phyloP scores from a whole-genome alignment of 2,113 vertebrate genomes.

The Actenoides hombroni region DNA sequence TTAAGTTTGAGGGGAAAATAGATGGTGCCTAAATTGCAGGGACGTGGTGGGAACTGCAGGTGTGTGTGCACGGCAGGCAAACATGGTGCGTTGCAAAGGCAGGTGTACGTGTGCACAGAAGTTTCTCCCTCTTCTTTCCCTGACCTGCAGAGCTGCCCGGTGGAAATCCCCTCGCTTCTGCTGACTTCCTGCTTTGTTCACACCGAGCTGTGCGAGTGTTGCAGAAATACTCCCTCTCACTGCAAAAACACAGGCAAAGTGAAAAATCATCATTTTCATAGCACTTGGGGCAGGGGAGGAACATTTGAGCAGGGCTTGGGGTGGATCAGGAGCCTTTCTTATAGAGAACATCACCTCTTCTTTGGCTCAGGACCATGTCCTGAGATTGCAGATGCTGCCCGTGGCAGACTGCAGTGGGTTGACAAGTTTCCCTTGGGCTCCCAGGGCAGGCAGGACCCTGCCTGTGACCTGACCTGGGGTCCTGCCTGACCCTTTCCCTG shows the following conservation, averaged over 20 bases:
- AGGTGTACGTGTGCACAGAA: neutral
- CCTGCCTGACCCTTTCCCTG: neutral
- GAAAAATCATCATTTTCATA: neutral
- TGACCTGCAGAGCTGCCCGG: neutral
- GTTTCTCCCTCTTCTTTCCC: neutral
- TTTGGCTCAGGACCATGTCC: neutral
- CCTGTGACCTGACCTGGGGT: neutral
- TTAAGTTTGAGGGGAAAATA: neutral
- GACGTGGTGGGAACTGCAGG: neutral
- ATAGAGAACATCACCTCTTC: neutral
- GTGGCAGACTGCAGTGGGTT: too few species aligned
- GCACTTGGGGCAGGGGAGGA: neutral
- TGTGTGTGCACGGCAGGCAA: neutral
- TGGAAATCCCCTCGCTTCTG: neutral
- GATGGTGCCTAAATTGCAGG: neutral
- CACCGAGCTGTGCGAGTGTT: neutral
- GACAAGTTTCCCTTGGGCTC: neutral
- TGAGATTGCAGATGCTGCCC: neutral
- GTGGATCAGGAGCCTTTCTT: neutral
- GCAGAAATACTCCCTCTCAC: neutral
- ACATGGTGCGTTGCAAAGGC: accelerated
- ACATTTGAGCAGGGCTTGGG: neutral
- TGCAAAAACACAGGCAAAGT: neutral
- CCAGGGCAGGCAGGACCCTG: neutral
- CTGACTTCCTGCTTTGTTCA: neutral